Base-by-base conservation (phyloP, 2,888 invertebrate species). In the Drosophila helvetica region DNA sequence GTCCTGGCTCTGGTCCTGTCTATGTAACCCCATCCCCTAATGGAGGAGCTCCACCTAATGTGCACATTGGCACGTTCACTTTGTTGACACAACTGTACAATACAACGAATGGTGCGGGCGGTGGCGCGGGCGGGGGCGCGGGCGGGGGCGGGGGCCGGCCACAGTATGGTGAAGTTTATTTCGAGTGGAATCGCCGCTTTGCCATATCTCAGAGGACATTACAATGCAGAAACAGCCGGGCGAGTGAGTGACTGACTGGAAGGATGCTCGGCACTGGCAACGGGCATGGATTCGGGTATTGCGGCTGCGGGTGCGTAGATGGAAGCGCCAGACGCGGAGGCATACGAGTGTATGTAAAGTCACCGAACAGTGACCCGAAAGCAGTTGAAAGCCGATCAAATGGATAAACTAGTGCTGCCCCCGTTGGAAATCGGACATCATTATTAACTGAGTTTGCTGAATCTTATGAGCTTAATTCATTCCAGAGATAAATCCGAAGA, bases 31-130 rank as follows among this genome's bases (percentile, higher is more conserved):
- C 48, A n/a, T 30, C 38, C 48, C 25, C 30, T n/a, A 1, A 10
- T 12, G 47, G 9, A 52, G 60, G 51, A 65, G 59, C 77, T 86
- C 67, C 80, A 71, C 78, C 78, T 78, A 87, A 85, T 89, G 87
- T 88, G 85, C 82, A 87, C 85, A 88, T 84, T 84, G 87, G 89
- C 89, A 84, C 89, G 89, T 84, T 84, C 84, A 60, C 74, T 80
- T 86, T 84, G 83, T 84, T 84, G 88, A 84, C 83, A 84, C 88
- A 84, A 83, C 88, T 83, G 83, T 88, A 86, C 53, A 56, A 45
- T 86, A 83, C 55, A 56, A 45, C 50, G 54, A 51, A 59, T 43
- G 19, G 61, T 22, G 15, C 27, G 42, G 19, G 6, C 10, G 27
- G 10, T 33, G 47, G 9, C 30, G 12, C 1, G 18, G 15, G 15